Evolutionary conservation across 2,888 invertebrate genomes (phyloP).

Genomic region (Julus scanicus): DNA sequence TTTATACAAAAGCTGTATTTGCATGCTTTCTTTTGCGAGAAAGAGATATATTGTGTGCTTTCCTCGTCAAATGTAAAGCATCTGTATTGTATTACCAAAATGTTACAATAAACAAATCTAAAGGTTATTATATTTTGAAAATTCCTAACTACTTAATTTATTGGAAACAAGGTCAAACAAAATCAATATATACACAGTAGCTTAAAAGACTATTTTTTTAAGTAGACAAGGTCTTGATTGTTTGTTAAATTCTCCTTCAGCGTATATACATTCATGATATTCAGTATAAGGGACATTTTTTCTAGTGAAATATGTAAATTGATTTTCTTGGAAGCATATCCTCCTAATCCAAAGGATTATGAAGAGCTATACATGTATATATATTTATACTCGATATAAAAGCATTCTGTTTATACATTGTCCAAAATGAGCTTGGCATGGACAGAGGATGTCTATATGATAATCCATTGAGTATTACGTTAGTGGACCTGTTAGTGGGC

Average conservation of each 20-base stretch:
- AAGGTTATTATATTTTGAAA: too few relatives aligned
- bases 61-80: too few relatives aligned
- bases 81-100: too few relatives aligned
- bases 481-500: not conserved
- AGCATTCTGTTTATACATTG: not conserved
- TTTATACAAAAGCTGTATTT: too few relatives aligned
- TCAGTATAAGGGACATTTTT: not conserved
- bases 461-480: not conserved
- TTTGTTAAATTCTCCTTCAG: not conserved
- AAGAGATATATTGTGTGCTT: too few relatives aligned
- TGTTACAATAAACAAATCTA: too few relatives aligned
- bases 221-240: not conserved
- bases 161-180: too few relatives aligned
- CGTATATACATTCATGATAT: not conserved
- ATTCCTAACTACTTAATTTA: too few relatives aligned
- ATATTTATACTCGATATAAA: not conserved
- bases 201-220: not conserved
- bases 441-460: not conserved
- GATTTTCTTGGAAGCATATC: constrained; percentile 18
- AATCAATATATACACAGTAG: too few relatives aligned
- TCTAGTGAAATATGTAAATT: constrained; percentile 11
- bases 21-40: too few relatives aligned
- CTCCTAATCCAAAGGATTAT: not conserved
- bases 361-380: not conserved
- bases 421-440: not conserved